These are phyloP conservation scores for Furcula furcula DNA, from an alignment of 2,888 invertebrate genomes.

Conservation along the genomic window DNA sequence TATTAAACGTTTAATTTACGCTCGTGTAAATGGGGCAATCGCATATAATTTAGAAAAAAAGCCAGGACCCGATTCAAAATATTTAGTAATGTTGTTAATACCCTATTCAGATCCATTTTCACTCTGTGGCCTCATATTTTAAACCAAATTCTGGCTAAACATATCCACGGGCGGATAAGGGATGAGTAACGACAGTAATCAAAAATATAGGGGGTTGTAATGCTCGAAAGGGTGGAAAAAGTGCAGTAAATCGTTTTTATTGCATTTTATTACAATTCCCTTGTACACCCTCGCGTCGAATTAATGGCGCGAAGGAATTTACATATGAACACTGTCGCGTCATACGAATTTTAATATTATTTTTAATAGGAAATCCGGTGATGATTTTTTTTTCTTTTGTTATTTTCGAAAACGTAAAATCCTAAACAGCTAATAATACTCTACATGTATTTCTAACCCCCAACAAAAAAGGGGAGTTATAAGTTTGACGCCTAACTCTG, in stretches of 20 bases:
- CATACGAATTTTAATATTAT: slow-evolving; percentile 28
- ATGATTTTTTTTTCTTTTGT: not conserved
- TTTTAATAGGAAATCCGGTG: slow-evolving; percentile 2
- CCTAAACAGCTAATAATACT: too few species aligned
- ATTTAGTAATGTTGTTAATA: too few species aligned
- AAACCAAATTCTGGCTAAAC: slow-evolving; percentile 1
- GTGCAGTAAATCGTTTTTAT: slow-evolving; percentile 75
- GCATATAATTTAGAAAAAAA: too few species aligned
- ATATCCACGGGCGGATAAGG: slow-evolving; percentile 20
- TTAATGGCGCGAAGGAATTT: slow-evolving; percentile 62
- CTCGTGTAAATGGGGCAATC: too few species aligned
- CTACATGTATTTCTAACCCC: too few species aligned
- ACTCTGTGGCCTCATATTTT: not conserved
- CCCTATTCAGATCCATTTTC: too few species aligned
- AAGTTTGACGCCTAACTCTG: too few species aligned
- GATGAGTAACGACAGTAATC: slow-evolving; percentile 45
- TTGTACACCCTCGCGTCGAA: slow-evolving; percentile 35
- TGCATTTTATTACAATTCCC: slow-evolving; percentile 60
- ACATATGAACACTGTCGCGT: slow-evolving; percentile 51
- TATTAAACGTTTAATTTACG: too few species aligned
- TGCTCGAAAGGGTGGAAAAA: slow-evolving; percentile 54
- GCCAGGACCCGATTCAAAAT: too few species aligned
- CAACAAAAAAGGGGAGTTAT: too few species aligned
- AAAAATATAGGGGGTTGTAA: slow-evolving; percentile 40
- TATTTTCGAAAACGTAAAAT: too few species aligned